Evolutionary conservation across 2,113 vertebrate genomes (phyloP), one percentile per base, ranked within the genome.

Genomic region (Neotoma lepida): DNA sequence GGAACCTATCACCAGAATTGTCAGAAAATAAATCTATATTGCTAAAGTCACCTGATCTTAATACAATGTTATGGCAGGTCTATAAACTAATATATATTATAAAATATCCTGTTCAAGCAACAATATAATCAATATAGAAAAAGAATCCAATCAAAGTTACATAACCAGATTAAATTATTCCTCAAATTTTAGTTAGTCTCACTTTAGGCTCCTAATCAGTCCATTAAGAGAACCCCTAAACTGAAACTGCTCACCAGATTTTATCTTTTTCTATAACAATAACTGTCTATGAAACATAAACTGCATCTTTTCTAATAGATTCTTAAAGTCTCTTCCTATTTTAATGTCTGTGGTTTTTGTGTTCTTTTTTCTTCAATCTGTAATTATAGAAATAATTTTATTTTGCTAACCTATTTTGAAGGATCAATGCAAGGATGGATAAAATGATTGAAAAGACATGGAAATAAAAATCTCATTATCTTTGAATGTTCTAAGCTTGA

Each of bases 401-500:
- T 73, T 78, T 33, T 93, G 58, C 7, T 84, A 80, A 74, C 18
- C 9, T 94, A 44, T 82, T 90, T 54, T 84, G 22, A 89, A 94
- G 24, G 58, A 89, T 66, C 14, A 64, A 7, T 80, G 0, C 64
- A 90, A 80, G 58, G 4, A 80, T 39, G 86, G 10, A 3, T 87
- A 39, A 86, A 68, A 51, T 1, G 30, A 94, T 88, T 92, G 30
- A 86, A 76, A 70, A 97, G 14, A 93, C 2, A 61, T 58, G 18
- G 54, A 88, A 92, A 74, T 46, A 91, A 91, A 87, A 84, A 90
- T 88, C 63, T 92, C 14, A 90, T 61, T 85, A 82, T 73, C 22
- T 71, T 66, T 88, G 6, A 84, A 41, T 88, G 28, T 46, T 95
- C 14, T 63, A 85, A 95, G 9, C 2, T 92, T 95, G 35, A 84